Evolutionary conservation across 2,888 invertebrate genomes (phyloP).

Genomic region (Synergus umbraculus): DNA sequence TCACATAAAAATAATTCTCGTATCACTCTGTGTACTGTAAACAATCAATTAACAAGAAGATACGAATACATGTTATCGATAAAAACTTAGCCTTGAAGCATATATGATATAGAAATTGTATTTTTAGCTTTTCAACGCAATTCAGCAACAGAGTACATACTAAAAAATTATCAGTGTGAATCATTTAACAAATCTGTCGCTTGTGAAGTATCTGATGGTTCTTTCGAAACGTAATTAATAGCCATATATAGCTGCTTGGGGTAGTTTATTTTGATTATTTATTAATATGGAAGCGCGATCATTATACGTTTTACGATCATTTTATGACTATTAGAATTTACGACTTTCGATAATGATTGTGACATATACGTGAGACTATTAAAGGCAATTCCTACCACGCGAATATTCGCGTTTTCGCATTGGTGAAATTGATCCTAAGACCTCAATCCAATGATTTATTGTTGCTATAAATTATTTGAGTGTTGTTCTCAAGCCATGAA

Average conservation of each 20-base stretch:
- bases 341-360: background rate
- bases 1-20: background rate
- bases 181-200: background rate
- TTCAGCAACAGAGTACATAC: background rate
- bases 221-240: slow-evolving; percentile 10
- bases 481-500: background rate
- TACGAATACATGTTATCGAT: background rate
- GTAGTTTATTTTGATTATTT: background rate
- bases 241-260: background rate
- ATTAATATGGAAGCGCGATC: background rate
- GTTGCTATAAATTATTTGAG: slow-evolving; percentile 17
- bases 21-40: background rate
- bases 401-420: background rate
- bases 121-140: background rate
- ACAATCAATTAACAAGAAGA: background rate
- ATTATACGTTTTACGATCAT: slow-evolving; percentile 15
- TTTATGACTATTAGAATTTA: slow-evolving; percentile 19
- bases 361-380: background rate
- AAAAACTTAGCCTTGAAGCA: background rate
- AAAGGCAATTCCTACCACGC: background rate
- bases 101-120: background rate
- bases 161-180: background rate
- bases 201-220: background rate
- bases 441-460: slow-evolving; percentile 20
- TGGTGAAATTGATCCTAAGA: slow-evolving; percentile 30